A percentile compares a stretch with the other conserved stretches of the same genome.
phyloP scores from a whole-genome alignment of 2,113 vertebrate genomes.

The Struthio camelus region DNA sequence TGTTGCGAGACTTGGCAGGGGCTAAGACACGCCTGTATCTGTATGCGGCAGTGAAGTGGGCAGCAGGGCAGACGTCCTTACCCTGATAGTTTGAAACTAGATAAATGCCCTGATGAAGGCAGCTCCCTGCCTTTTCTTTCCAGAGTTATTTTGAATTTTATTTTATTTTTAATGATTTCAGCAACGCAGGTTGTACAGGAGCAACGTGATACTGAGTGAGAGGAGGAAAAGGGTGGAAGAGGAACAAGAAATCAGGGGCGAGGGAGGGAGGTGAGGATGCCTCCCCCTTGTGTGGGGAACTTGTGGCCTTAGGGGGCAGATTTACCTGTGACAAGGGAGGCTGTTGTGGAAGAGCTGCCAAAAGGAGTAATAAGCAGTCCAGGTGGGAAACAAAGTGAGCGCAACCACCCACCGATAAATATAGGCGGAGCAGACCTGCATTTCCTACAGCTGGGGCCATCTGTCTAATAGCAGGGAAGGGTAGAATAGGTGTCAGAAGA shows the following conservation, averaged over 20 bases:
- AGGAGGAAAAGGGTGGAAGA: neutral
- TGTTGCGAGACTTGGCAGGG: neutral
- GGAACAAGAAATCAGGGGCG: neutral
- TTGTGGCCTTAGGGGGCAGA: neutral
- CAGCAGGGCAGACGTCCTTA: neutral
- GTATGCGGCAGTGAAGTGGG: neutral
- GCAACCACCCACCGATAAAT: slow-evolving; percentile 23
- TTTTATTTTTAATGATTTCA: neutral
- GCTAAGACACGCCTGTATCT: neutral
- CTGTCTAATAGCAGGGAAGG: neutral
- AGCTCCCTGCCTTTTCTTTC: neutral
- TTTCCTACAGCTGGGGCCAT: slow-evolving; percentile 12
- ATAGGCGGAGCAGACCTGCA: neutral
- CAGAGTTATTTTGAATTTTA: neutral
- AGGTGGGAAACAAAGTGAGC: slow-evolving; percentile 6
- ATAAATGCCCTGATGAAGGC: neutral
- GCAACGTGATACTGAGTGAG: accelerated
- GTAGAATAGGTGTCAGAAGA: neutral
- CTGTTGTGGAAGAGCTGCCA: neutral
- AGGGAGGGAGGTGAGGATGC: neutral
- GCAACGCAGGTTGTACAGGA: accelerated
- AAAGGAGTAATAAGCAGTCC: neutral
- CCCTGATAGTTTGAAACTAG: neutral
- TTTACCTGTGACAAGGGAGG: neutral
- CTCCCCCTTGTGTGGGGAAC: neutral